Percentiles rank a stretch among this genome's conserved stretches.
phyloP scores from a whole-genome alignment of 2,888 invertebrate species.

The Gandaritis pyraliata region DNA sequence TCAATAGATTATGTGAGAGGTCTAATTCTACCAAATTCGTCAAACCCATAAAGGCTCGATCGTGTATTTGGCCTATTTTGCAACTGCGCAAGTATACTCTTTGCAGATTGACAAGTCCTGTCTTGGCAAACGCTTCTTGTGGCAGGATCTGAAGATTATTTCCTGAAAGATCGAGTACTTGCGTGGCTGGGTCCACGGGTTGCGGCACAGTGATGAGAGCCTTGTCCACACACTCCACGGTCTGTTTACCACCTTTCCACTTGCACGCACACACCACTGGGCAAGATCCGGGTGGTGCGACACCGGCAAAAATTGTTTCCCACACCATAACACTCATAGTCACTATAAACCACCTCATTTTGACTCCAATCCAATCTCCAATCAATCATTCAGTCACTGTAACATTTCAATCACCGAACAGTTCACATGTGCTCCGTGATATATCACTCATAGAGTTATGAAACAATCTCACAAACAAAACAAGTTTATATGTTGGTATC shows the following conservation, averaged over 20 bases:
- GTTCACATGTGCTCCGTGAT: slow-evolving; percentile 46
- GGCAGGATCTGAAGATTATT: slow-evolving; percentile 94
- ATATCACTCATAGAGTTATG: slow-evolving; percentile 51
- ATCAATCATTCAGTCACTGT: slow-evolving; percentile 62
- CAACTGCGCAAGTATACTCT: slow-evolving; percentile 93
- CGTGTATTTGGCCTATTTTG: slow-evolving; percentile 93
- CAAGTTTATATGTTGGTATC: slow-evolving; percentile 67
- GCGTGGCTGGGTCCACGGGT: slow-evolving; percentile 93
- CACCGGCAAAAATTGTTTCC: slow-evolving; percentile 70
- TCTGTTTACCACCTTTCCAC: slow-evolving; percentile 97
- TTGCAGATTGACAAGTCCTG: slow-evolving; percentile 93
- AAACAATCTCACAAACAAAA: slow-evolving; percentile 56
- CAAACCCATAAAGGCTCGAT: slow-evolving; percentile 92
- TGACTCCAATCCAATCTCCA: slow-evolving; percentile 61
- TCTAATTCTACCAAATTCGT: slow-evolving; percentile 96
- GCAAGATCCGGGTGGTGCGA: slow-evolving; percentile 85
- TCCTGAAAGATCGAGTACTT: slow-evolving; percentile 95
- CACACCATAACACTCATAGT: slow-evolving; percentile 76
- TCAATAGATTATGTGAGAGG: slow-evolving; percentile 92
- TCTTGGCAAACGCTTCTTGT: slow-evolving; percentile 91
- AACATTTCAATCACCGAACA: slow-evolving; percentile 58
- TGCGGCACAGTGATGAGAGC: slow-evolving; percentile 93
- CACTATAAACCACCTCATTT: slow-evolving; percentile 80
- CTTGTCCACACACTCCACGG: slow-evolving; percentile 94
- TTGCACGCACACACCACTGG: slow-evolving; percentile 94